phyloP scores from a whole-genome alignment of 2,797 vertebrate species.

The Podargus strigoides region DNA sequence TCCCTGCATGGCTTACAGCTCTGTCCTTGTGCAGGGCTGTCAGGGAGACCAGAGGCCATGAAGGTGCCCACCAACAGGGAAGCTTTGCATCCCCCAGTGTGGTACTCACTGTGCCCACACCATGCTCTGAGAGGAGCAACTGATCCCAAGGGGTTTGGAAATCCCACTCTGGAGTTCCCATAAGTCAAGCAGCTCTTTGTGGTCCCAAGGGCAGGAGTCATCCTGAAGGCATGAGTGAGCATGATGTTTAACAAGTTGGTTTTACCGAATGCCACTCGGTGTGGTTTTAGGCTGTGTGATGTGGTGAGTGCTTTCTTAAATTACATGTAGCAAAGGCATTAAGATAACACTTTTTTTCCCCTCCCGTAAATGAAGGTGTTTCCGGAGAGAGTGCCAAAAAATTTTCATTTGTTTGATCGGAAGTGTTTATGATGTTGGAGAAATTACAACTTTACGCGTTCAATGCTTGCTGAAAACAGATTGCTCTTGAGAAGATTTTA shows the following conservation, averaged over 20 bases:
- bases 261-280: rapidly evolving
- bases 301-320: neutral
- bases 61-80: neutral
- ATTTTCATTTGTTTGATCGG: constrained; percentile 1
- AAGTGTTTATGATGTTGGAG: constrained; percentile 9
- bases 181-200: neutral
- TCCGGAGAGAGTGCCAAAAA: constrained; percentile 13
- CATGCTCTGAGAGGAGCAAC: neutral
- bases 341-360: neutral
- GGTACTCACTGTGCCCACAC: rapidly evolving
- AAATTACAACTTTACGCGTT: neutral
- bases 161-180: neutral
- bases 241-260: neutral
- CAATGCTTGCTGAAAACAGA: neutral
- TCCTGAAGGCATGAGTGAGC: neutral
- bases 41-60: rapidly evolving
- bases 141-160: rapidly evolving
- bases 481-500: neutral
- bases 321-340: neutral
- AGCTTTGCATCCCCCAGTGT: neutral
- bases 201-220: neutral
- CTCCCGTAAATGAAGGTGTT: neutral
- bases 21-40: neutral
- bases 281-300: neutral
- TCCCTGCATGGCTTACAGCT: neutral